Conservation (phyloP, 2,797 vertebrate genomes). For the Galago senegalensis region DNA sequence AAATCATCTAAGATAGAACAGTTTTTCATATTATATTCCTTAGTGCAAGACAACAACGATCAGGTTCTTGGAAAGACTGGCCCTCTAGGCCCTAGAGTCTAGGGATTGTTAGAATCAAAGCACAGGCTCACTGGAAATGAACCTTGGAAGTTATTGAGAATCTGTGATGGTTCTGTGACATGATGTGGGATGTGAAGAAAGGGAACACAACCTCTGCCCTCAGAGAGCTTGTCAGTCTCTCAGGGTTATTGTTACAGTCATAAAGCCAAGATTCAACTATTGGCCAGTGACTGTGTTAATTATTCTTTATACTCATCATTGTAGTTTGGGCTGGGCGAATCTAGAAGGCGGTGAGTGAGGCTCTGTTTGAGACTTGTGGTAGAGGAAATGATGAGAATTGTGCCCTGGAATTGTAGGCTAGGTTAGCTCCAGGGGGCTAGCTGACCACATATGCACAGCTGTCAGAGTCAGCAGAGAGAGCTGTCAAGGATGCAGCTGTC, state of each 20-base stretch:
- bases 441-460: neutral
- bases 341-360: neutral
- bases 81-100: neutral
- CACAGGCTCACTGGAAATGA: neutral
- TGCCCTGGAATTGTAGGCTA: too few species aligned
- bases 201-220: neutral
- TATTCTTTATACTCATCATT: neutral
- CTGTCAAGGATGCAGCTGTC: neutral
- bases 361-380: neutral
- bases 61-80: neutral
- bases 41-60: neutral
- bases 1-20: conserved; percentile 49
- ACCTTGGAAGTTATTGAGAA: neutral
- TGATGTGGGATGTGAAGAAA: neutral
- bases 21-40: neutral
- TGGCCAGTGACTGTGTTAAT: neutral
- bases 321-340: neutral
- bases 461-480: neutral
- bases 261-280: neutral
- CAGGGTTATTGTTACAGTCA: neutral
- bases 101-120: conserved; percentile 27
- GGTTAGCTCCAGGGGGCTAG: neutral
- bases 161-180: neutral
- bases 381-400: neutral
- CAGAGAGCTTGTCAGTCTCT: neutral